phyloP scores from a whole-genome alignment of 37 sponge, comb jelly and placozoan genomes.

The Geodia barretti region DNA sequence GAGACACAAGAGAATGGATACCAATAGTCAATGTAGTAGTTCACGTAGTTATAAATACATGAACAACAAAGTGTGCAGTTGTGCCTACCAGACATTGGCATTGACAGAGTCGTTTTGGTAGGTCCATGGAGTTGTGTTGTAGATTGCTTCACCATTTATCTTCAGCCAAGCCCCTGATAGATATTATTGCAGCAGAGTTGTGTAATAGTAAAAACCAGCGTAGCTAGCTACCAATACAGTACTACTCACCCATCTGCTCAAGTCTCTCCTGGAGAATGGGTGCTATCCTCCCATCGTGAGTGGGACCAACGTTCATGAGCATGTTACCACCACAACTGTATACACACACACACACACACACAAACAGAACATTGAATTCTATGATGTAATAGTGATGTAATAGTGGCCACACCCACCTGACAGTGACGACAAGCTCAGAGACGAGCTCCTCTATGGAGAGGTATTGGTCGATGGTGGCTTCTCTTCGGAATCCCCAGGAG shows the following conservation, averaged over 20 bases:
- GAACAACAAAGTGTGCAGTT: not conserved
- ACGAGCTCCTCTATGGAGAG: conserved; percentile 52
- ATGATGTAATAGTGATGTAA: not conserved
- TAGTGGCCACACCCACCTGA: conserved; percentile 37
- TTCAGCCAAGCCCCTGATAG: conserved; percentile 46
- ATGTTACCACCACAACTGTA: conserved; percentile 73
- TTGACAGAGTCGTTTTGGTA: conserved; percentile 65
- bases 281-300: conserved; percentile 72
- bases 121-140: conserved; percentile 58
- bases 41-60: conserved; percentile 1
- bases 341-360: not conserved
- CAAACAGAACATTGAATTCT: not conserved
- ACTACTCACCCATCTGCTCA: conserved; percentile 55
- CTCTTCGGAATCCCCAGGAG: conserved; percentile 74
- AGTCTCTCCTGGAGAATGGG: conserved; percentile 74
- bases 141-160: conserved; percentile 77
- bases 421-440: conserved; percentile 68
- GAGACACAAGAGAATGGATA: not conserved
- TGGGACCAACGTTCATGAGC: conserved; percentile 76
- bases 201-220: too few relatives aligned
- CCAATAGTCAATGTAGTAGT: not conserved
- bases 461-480: conserved; percentile 41
- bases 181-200: not conserved
- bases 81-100: conserved; percentile 53
- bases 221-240: too few relatives aligned